A percentile compares a stretch with the other conserved stretches of the same genome.
phyloP scores from a whole-genome alignment of 2,888 invertebrate genomes.

The Orgyia antiqua region DNA sequence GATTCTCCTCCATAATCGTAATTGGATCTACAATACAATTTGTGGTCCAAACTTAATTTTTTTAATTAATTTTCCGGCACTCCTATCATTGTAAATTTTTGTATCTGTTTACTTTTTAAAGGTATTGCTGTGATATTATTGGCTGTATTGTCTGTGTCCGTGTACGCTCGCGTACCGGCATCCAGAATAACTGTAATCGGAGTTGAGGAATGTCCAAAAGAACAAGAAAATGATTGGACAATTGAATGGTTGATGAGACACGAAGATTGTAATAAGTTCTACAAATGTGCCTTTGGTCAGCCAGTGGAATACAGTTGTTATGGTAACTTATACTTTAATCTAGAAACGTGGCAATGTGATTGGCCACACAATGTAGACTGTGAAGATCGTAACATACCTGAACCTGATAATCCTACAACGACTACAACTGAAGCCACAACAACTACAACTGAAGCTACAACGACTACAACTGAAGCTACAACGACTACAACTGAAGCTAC shows the following conservation, averaged over 20 bases:
- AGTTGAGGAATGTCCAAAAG: slow-evolving; percentile 43
- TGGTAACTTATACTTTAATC: slow-evolving; percentile 75
- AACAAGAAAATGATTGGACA: slow-evolving; percentile 44
- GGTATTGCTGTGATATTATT: background rate
- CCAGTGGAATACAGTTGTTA: slow-evolving; percentile 79
- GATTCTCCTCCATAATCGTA: too few species aligned
- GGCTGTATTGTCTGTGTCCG: slow-evolving; percentile 28
- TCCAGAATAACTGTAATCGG: slow-evolving; percentile 4
- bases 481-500: slow-evolving; percentile 11
- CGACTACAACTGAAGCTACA: slow-evolving; percentile 6
- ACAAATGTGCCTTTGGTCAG: slow-evolving; percentile 81
- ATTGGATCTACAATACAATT: too few species aligned
- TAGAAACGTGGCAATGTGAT: slow-evolving; percentile 76
- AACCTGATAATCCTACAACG: background rate
- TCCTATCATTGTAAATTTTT: too few species aligned
- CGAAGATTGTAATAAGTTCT: slow-evolving; percentile 79
- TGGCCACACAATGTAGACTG: slow-evolving; percentile 81
- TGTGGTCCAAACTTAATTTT: too few species aligned
- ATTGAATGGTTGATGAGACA: slow-evolving; percentile 74
- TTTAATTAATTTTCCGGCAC: too few species aligned
- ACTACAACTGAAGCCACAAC: slow-evolving; percentile 4
- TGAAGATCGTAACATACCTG: slow-evolving; percentile 47
- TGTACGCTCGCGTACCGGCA: slow-evolving; percentile 13
- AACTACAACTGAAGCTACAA: slow-evolving; percentile 2
- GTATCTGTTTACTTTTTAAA: too few species aligned